These are phyloP conservation scores for Drosophila elegans DNA, from an alignment of 1,140 invertebrate genomes.

Conservation along the genomic window DNA sequence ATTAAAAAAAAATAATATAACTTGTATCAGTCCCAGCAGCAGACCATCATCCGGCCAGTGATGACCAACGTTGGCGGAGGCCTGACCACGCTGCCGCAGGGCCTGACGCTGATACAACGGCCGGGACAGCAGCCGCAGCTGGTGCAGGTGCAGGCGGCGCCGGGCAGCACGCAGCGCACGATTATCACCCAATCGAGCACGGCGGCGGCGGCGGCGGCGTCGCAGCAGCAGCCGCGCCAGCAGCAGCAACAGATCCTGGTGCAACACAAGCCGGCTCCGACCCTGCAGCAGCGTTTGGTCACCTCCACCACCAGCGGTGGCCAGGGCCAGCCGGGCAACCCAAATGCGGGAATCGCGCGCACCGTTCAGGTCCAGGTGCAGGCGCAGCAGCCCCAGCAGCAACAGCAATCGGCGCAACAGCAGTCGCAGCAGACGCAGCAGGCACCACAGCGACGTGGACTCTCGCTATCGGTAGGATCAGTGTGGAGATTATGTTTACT, in stretches of 20 bases:
- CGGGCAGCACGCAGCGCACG: constrained; percentile 65
- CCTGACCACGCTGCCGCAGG: constrained; percentile 80
- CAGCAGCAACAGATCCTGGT: constrained; percentile 78
- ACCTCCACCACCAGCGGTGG: constrained; percentile 78
- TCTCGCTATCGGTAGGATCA: constrained; percentile 91
- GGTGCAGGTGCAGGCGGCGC: constrained; percentile 82
- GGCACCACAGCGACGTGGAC: constrained; percentile 88
- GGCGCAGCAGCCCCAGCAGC: constrained; percentile 59
- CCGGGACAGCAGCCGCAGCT: constrained; percentile 83
- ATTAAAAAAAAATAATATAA: neutral
- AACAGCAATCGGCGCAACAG: constrained; percentile 83
- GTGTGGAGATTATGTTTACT: too few relatives aligned
- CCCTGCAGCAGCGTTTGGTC: constrained; percentile 80
- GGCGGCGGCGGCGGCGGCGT: constrained; percentile 57
- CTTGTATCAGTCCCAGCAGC: constrained; percentile 66
- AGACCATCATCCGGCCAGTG: constrained; percentile 82
- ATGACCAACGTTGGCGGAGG: constrained; percentile 72
- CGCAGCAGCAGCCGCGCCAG: constrained; percentile 72
- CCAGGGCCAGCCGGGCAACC: constrained; percentile 51
- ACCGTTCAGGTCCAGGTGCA: constrained; percentile 84
- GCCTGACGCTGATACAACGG: constrained; percentile 80
- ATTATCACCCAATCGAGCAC: constrained; percentile 66
- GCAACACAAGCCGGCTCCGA: constrained; percentile 80
- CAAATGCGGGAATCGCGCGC: constrained; percentile 54
- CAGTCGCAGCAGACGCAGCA: constrained; percentile 84